phyloP scores from a whole-genome alignment of 2,888 invertebrate genomes.

The Luffia ferchaultella region DNA sequence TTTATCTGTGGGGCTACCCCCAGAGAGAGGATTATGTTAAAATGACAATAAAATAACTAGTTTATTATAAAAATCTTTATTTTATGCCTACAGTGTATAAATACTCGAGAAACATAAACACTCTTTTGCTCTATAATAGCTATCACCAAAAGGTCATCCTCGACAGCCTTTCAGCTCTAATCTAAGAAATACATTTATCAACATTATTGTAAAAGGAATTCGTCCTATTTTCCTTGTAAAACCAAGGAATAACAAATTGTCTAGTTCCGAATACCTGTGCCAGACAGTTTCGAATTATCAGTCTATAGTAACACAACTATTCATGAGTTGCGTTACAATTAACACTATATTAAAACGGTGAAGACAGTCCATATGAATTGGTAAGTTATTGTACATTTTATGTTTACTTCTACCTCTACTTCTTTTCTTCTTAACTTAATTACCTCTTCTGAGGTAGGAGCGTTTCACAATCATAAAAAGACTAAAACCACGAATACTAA shows the following conservation, averaged over 20 bases:
- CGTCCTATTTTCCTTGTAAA: constrained; percentile 50
- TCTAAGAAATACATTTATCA: constrained; percentile 29
- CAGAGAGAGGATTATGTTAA: too few species aligned
- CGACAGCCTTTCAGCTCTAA: constrained; percentile 40
- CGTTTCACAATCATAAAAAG: too few species aligned
- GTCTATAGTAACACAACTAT: constrained; percentile 59
- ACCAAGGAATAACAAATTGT: constrained; percentile 60
- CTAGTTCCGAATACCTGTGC: constrained; percentile 46
- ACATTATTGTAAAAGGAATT: neutral
- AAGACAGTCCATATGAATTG: neutral
- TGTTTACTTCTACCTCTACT: too few species aligned
- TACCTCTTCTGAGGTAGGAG: too few species aligned
- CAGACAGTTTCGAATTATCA: constrained; percentile 52
- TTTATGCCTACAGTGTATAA: constrained; percentile 14
- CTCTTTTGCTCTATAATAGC: constrained; percentile 29
- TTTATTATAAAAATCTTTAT: neutral
- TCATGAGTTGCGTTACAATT: constrained; percentile 12
- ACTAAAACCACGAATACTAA: too few species aligned
- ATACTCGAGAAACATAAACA: constrained; percentile 38
- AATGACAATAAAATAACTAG: constrained; percentile 1
- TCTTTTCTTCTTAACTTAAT: too few species aligned
- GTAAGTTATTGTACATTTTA: too few species aligned
- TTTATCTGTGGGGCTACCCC: too few species aligned
- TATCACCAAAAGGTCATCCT: constrained; percentile 58
- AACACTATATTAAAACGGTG: neutral